A percentile compares a stretch with the other conserved stretches of the same genome.
Conservation (phyloP, 2,113 vertebrate genomes). For the Lagopus leucura region DNA sequence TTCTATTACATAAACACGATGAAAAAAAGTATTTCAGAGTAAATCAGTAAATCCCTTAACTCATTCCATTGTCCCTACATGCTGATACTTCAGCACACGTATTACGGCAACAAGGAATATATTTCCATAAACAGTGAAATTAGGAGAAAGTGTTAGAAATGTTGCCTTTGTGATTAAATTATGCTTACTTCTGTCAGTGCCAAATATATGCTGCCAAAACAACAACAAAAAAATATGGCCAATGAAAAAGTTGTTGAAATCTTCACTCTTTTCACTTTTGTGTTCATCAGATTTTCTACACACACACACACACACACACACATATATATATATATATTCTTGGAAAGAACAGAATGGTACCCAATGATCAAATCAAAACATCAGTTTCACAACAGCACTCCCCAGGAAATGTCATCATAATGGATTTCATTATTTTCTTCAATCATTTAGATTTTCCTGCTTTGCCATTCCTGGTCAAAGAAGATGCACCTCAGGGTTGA, state of each 20-base stretch:
- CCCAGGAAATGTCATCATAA: background rate
- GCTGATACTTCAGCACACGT: background rate
- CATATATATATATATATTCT: background rate
- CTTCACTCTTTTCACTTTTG: background rate
- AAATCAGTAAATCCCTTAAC: constrained; percentile 54
- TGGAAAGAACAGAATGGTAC: background rate
- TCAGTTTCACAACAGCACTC: background rate
- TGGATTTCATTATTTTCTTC: background rate
- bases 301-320: too few relatives aligned
- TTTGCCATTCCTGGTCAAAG: background rate
- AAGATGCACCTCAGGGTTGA: background rate
- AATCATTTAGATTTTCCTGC: background rate
- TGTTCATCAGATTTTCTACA: background rate
- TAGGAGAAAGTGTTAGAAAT: background rate
- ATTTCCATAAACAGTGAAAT: constrained; percentile 41
- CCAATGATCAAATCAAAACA: background rate
- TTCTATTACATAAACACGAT: constrained; percentile 7
- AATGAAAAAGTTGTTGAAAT: background rate
- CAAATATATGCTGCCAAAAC: background rate
- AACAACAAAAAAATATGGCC: background rate
- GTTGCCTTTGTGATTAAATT: background rate
- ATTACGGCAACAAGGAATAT: background rate
- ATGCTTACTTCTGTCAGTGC: background rate
- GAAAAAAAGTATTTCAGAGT: constrained; percentile 12
- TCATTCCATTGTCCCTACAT: constrained; percentile 20